Percentiles rank a stretch among this genome's conserved stretches.
Evolutionary conservation across 2,888 invertebrate species (phyloP).

Genomic region (Uloborus plumipes): DNA sequence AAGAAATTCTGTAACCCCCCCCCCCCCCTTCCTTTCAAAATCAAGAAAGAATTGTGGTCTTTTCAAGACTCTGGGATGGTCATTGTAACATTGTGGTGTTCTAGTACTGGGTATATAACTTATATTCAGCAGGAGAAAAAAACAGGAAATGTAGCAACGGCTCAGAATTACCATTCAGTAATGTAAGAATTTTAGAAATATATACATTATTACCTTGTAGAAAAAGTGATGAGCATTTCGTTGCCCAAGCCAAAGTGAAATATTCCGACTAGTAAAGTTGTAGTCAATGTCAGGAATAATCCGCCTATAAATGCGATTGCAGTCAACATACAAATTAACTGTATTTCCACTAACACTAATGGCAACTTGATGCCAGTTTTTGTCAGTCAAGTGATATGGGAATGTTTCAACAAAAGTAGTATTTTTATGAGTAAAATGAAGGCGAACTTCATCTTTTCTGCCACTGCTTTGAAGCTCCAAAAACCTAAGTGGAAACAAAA

Average conservation of each 20-base stretch:
- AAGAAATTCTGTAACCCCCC: too few species aligned
- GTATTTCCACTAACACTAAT: slow-evolving; percentile 84
- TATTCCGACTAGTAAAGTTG: slow-evolving; percentile 74
- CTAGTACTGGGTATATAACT: too few species aligned
- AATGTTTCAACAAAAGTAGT: slow-evolving; percentile 85
- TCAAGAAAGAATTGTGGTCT: too few species aligned
- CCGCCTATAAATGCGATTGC: slow-evolving; percentile 86
- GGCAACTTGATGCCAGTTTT: slow-evolving; percentile 88
- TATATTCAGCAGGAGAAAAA: too few species aligned
- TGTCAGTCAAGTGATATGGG: slow-evolving; percentile 88
- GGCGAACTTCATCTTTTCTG: slow-evolving; percentile 85
- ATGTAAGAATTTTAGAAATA: too few species aligned
- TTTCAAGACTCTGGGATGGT: too few species aligned
- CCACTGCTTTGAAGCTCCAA: slow-evolving; percentile 93
- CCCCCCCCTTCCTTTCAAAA: too few species aligned
- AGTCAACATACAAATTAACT: slow-evolving; percentile 87
- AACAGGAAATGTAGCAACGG: too few species aligned
- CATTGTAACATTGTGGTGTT: too few species aligned
- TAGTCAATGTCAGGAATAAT: slow-evolving; percentile 78
- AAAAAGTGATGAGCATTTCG: slow-evolving; percentile 86
- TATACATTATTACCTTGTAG: slow-evolving; percentile 80
- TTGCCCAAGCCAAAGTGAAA: slow-evolving; percentile 88
- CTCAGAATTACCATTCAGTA: too few species aligned
- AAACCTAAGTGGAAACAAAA: slow-evolving; percentile 76
- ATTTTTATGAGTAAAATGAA: slow-evolving; percentile 79